A percentile compares a stretch with the other conserved stretches of the same genome.
phyloP scores from a whole-genome alignment of 2,113 vertebrate species.

The Porphyrio hochstetteri region DNA sequence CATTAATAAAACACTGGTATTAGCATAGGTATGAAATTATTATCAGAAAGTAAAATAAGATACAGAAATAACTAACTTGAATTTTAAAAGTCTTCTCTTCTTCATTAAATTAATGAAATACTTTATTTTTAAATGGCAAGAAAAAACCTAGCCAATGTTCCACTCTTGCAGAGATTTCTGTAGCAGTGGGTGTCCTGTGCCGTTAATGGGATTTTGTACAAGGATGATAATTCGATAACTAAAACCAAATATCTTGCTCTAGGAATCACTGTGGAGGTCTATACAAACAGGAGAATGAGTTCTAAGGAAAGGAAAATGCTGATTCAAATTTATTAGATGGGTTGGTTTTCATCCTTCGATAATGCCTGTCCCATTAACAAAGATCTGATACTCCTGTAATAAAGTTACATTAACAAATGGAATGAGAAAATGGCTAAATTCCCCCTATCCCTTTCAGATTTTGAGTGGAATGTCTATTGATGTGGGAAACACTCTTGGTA shows the following conservation, averaged over 20 bases:
- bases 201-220: neutral
- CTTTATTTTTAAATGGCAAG: neutral
- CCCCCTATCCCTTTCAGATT: neutral
- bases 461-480: neutral
- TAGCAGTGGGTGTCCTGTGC: neutral
- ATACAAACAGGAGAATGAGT: neutral
- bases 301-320: neutral
- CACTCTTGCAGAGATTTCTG: neutral
- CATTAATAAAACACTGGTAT: conserved; percentile 43
- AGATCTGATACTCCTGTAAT: neutral
- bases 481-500: neutral
- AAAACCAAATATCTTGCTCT: neutral
- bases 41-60: conserved; percentile 49
- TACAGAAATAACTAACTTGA: neutral
- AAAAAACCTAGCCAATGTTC: neutral
- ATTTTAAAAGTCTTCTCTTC: neutral
- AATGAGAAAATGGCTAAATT: neutral
- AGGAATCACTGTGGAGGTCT: neutral
- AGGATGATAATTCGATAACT: conserved; percentile 1
- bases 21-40: conserved; percentile 52
- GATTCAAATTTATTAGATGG: neutral
- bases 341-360: neutral
- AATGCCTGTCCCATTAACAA: neutral
- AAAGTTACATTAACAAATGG: neutral
- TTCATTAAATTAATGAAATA: neutral